Conservation (phyloP, 2,113 vertebrate genomes). For the Tenrec ecaudatus region DNA sequence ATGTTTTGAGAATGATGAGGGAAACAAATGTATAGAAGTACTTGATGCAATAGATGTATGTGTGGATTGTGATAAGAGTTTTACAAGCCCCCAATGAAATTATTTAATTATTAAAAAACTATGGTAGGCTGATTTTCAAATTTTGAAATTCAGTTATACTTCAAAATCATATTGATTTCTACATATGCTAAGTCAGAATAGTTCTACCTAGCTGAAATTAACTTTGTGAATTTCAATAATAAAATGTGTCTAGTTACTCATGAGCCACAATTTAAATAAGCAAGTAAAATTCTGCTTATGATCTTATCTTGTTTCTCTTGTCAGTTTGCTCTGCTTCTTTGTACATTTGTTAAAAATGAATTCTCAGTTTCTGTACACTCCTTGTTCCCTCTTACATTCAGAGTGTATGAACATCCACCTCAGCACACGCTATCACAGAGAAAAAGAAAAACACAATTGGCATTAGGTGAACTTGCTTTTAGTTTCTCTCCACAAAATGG, state of each 20-base stretch:
- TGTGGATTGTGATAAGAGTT: no score
- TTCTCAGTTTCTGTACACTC: not conserved
- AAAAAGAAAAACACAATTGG: not conserved
- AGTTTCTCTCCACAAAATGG: not conserved
- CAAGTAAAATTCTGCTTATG: not conserved
- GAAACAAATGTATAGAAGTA: no score
- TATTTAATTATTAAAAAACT: not conserved
- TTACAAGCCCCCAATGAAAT: no score
- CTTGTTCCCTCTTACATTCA: not conserved
- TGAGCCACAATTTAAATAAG: not conserved
- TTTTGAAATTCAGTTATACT: not conserved
- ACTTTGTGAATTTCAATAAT: not conserved
- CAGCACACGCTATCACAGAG: no score
- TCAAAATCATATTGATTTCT: slow-evolving; percentile 25
- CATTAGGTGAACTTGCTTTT: not conserved
- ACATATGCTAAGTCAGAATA: not conserved
- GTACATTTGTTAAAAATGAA: not conserved
- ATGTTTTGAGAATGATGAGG: no score
- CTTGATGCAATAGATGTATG: no score
- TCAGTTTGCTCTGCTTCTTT: not conserved
- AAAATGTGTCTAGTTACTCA: not conserved
- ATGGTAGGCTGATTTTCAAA: not conserved
- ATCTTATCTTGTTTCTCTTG: not conserved
- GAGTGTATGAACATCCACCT: not conserved
- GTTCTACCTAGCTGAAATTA: not conserved